A percentile compares a stretch with the other conserved stretches of the same genome.
Evolutionary conservation across 2,113 vertebrate species (phyloP).

Genomic region (Seriola aureovittata): DNA sequence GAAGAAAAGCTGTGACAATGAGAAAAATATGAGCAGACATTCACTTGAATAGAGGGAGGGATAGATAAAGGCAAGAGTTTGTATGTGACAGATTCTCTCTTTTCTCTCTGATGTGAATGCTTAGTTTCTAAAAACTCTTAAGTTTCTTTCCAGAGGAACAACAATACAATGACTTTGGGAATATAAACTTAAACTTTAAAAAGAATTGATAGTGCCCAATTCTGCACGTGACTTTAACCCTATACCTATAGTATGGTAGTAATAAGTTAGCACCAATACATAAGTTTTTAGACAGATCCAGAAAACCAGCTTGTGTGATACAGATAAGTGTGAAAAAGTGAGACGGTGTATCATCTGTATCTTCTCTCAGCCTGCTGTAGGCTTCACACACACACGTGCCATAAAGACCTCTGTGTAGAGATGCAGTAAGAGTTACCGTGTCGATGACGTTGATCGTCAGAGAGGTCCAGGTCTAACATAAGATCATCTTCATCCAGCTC

Average conservation of each 20-base stretch:
- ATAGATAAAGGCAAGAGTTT: constrained; percentile 10
- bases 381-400: not conserved
- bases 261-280: not conserved
- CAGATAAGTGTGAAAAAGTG: not conserved
- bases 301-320: not conserved
- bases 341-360: not conserved
- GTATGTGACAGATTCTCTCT: constrained; percentile 7
- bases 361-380: not conserved
- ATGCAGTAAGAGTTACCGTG: constrained; percentile 84
- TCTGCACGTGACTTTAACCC: not conserved
- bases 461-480: constrained; percentile 96
- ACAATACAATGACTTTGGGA: no score
- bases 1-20: not conserved
- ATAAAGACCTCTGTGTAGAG: not conserved
- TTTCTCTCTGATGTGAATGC: not conserved
- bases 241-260: not conserved
- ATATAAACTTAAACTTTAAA: no score
- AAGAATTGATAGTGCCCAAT: not conserved
- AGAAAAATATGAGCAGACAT: constrained; percentile 34
- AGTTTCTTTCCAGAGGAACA: not conserved
- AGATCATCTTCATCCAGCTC: constrained; percentile 98
- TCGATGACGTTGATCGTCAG: constrained; percentile 91
- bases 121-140: constrained; percentile 6
- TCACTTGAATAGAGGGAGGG: constrained; percentile 4
- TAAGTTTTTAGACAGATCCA: not conserved